Conservation (phyloP, 2,113 vertebrate genomes). For the Varanus salvator region DNA sequence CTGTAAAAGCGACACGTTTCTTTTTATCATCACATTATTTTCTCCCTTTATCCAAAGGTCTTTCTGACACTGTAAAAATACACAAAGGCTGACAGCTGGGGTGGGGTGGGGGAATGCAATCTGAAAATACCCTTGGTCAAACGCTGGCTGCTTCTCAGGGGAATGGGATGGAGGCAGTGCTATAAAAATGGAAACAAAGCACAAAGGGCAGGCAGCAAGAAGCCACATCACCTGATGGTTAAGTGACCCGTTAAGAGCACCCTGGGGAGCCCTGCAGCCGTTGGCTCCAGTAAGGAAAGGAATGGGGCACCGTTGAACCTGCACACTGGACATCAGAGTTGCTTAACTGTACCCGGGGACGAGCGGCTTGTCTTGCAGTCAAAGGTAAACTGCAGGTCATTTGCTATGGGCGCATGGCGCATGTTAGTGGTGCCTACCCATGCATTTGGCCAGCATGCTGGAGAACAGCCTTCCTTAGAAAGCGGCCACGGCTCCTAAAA, state of each 20-base stretch:
- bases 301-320: constrained; percentile 59
- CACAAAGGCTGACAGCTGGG: constrained; percentile 64
- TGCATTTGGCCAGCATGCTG: accelerated
- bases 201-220: constrained; percentile 31
- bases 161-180: constrained; percentile 38
- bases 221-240: constrained; percentile 48
- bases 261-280: constrained; percentile 46
- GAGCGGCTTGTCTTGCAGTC: constrained; percentile 20
- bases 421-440: background rate
- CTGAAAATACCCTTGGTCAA: constrained; percentile 44
- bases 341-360: constrained; percentile 6
- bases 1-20: constrained; percentile 33
- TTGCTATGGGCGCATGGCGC: accelerated
- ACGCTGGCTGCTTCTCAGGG: constrained; percentile 40
- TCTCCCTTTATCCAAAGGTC: constrained; percentile 63
- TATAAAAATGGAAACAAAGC: constrained; percentile 55
- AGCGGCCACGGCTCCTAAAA: background rate
- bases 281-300: constrained; percentile 57
- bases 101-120: constrained; percentile 39
- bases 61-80: constrained; percentile 66
- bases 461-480: accelerated
- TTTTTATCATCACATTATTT: constrained; percentile 66
- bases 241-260: constrained; percentile 56
- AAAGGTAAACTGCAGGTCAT: constrained; percentile 21
- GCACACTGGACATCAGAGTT: background rate